These are phyloP conservation scores for Choreutis nemorana DNA, from an alignment of 2,888 invertebrate species.

Conservation along the genomic window DNA sequence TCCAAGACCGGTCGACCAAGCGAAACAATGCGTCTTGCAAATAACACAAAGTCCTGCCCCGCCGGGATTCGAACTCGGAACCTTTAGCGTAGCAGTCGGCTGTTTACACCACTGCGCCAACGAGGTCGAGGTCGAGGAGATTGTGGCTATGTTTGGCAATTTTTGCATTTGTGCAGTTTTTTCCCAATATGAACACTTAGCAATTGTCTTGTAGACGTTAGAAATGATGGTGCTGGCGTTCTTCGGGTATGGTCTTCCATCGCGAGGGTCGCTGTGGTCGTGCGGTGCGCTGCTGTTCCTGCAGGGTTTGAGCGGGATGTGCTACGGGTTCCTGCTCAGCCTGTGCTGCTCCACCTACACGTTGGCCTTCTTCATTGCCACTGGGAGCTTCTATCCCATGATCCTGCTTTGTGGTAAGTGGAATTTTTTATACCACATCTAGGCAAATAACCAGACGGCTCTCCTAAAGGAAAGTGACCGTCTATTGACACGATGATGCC, in stretches of 20 bases:
- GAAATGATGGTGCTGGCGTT: conserved; percentile 70
- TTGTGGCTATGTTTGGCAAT: no score
- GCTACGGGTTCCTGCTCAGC: conserved; percentile 85
- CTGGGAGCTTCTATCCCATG: conserved; percentile 91
- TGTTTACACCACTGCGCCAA: no score
- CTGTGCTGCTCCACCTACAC: conserved; percentile 80
- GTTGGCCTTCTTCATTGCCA: conserved; percentile 82
- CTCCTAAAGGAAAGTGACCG: no score
- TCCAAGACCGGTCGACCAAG: no score
- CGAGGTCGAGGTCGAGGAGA: no score
- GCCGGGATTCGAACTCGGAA: no score
- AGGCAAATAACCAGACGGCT: neutral
- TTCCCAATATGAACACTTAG: neutral
- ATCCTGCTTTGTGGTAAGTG: conserved; percentile 85
- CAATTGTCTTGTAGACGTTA: conserved; percentile 30
- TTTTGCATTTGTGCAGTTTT: no score
- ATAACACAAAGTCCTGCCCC: no score
- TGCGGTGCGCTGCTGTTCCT: conserved; percentile 72
- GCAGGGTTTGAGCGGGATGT: conserved; percentile 84
- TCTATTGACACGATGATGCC: no score
- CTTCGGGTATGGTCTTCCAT: conserved; percentile 67
- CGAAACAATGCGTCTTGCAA: no score
- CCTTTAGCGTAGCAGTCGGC: no score
- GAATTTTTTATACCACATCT: conserved; percentile 1
- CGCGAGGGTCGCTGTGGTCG: conserved; percentile 67